Evolutionary conservation across 2,113 vertebrate species (phyloP).

Genomic region (Thunnus maccoyii): DNA sequence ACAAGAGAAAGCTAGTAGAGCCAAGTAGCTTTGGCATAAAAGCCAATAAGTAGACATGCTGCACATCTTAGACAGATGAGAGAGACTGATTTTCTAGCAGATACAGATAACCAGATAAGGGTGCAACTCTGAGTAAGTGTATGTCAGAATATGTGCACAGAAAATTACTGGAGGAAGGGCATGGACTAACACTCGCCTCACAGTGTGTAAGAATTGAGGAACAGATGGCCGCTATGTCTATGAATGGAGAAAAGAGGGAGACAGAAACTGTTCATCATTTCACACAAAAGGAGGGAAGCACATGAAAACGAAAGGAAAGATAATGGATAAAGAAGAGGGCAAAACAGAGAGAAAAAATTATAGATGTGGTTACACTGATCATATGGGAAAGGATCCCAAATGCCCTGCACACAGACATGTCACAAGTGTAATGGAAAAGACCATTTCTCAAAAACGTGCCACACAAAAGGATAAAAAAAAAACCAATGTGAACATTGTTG

Average conservation of each 20-base stretch:
- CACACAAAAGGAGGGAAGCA: constrained; percentile 8
- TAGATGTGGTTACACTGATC: constrained; percentile 30
- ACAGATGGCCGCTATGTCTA: constrained; percentile 1
- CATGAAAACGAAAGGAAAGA: neutral
- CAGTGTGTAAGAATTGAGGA: constrained; percentile 22
- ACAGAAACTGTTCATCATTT: constrained; percentile 5
- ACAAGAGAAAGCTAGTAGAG: neutral
- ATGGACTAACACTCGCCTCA: neutral
- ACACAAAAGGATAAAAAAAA: constrained; percentile 1
- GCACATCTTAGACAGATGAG: no score
- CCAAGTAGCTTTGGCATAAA: neutral
- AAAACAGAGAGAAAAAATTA: constrained; percentile 12
- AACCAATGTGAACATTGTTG: neutral
- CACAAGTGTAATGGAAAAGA: constrained; percentile 5
- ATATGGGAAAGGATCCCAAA: constrained; percentile 27
- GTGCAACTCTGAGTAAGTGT: constrained; percentile 28
- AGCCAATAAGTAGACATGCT: no score
- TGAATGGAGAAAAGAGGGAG: no score
- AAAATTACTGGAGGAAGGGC: neutral
- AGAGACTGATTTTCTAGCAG: neutral
- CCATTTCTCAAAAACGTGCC: no score
- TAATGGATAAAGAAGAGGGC: neutral
- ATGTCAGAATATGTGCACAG: neutral
- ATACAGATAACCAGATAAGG: constrained; percentile 27
- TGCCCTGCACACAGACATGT: constrained; percentile 37